Evolutionary conservation across 2,797 vertebrate species (phyloP), one percentile per base, ranked within the genome.

Genomic region (Schizopygopsis pylzovi): DNA sequence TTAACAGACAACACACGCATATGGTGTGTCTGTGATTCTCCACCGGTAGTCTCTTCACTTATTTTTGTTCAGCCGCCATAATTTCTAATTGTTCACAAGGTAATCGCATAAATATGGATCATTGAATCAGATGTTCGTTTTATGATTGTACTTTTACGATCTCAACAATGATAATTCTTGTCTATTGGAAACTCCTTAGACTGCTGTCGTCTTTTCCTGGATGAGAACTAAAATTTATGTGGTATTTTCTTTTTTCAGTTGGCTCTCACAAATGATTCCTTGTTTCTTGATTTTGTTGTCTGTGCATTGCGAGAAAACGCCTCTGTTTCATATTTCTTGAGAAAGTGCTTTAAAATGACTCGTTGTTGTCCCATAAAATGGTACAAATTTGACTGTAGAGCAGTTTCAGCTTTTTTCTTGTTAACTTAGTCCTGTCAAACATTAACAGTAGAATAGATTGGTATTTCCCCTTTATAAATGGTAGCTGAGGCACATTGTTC

Each of bases 371-470:
- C 1, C 39, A 16, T 82, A 83, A 75, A 83, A 73, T 37, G 41
- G 39, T 73, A 49, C 45, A 65, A 18, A 49, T 76, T 49, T 54
- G 56, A 76, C 52, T 16, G 20, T 65, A 39, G 18, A 65, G 43
- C 28, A 6, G 61, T n/a, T 56, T 28, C 11, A 13, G 43, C 25
- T 25, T 83, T 73, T 85, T 56, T 86, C 85, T 76, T 90, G 71
- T 88, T 59, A 43, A 28, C 70, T 59, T 89, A 85, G 45, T 87
- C 75, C 37, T 81, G 91, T 93, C 76, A 93, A 92, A 93, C 86
- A 93, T 93, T 94, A 92, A 92, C 92, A 56, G 45, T 82, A 84
- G 56, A 86, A 83, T 82, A 86, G 72, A 90, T 85, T 89, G 82
- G 80, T 37, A 10, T 84, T 79, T 81, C 37, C 83, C 67, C 72